phyloP scores from a whole-genome alignment of 53 echinoderm and acorn worm species.

The Astropecten irregularis region DNA sequence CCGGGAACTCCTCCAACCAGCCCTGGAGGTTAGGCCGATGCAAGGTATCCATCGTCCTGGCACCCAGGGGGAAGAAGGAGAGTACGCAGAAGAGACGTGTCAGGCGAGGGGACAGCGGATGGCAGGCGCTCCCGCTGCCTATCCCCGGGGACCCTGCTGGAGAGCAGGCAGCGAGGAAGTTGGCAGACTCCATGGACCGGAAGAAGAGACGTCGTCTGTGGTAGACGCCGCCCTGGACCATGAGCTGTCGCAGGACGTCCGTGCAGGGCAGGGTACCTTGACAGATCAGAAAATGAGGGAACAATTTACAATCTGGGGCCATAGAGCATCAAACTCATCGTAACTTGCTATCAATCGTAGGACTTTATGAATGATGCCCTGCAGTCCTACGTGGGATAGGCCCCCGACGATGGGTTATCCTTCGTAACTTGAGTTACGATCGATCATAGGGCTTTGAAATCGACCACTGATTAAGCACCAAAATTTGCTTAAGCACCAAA shows the following conservation, averaged over 20 bases:
- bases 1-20: slow-evolving; percentile 98
- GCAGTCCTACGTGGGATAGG: too few species aligned
- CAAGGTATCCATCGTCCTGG: slow-evolving; percentile 62
- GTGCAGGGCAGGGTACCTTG: slow-evolving; percentile 80
- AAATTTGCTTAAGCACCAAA: too few species aligned
- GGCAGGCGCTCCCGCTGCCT: slow-evolving; percentile 72
- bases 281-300: too few species aligned
- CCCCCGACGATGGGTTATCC: too few species aligned
- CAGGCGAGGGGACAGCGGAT: slow-evolving; percentile 65
- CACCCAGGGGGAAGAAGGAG: slow-evolving; percentile 65
- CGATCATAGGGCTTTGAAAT: too few species aligned
- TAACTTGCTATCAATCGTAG: too few species aligned
- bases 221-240: slow-evolving; percentile 75
- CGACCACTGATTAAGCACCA: too few species aligned
- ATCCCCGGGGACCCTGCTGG: slow-evolving; percentile 72
- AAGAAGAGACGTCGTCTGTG: slow-evolving; percentile 70
- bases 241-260: slow-evolving; percentile 84
- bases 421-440: too few species aligned
- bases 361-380: too few species aligned
- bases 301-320: too few species aligned
- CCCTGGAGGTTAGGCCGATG: slow-evolving; percentile 71
- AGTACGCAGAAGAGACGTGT: slow-evolving; percentile 70
- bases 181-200: slow-evolving; percentile 76
- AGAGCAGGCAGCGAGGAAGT: slow-evolving; percentile 71
- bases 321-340: too few species aligned